Evolutionary conservation across 2,888 invertebrate genomes (phyloP), one percentile per base, ranked within the genome.

Genomic region (Tipula helvola): DNA sequence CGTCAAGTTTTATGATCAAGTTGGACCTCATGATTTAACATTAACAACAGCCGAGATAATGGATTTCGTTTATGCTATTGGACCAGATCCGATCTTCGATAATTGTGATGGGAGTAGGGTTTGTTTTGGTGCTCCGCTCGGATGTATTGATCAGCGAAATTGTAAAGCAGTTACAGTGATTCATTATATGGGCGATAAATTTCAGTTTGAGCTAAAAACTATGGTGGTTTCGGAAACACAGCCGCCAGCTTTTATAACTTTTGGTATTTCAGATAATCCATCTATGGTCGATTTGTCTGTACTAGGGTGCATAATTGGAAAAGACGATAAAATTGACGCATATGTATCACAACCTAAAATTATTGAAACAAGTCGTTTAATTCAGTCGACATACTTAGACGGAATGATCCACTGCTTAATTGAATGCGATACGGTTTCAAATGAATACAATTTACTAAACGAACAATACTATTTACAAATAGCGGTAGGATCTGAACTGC

Each of bases 51-150:
- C 71, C 18, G 71, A 71, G 7, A 28, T n/a, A 10, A 8, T 1
- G 3, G 71, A 18, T n/a, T n/a, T 28, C 71, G 8, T 28, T 2
- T 71, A 28, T 71, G 28, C 71, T 71, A 10, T 10, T 28, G 71
- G 28, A 28, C 71, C 71, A 1, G 95, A 96, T 91, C 92, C 93
- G 0, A 94, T 97, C 89, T 97, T 97, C 91, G 92, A 93, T 41
- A 95, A 94, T 0, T 97, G 97, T 89, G 94, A 94, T 0, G 92
- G 92, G 71, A 90, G 88, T 86, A 92, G 92, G 88, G 91, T 90
- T 83, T 98, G 97, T 90, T 97, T 97, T 89, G 97, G 97, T 0
- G 92, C 94, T 0, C 96, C 96, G 0, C 92, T 93, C 87, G 94
- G 94, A 88, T 97, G 97, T 90, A 90, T 95, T 0, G 90, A 91